Evolutionary conservation across 2,113 vertebrate species (phyloP).

Genomic region (Conger conger): DNA sequence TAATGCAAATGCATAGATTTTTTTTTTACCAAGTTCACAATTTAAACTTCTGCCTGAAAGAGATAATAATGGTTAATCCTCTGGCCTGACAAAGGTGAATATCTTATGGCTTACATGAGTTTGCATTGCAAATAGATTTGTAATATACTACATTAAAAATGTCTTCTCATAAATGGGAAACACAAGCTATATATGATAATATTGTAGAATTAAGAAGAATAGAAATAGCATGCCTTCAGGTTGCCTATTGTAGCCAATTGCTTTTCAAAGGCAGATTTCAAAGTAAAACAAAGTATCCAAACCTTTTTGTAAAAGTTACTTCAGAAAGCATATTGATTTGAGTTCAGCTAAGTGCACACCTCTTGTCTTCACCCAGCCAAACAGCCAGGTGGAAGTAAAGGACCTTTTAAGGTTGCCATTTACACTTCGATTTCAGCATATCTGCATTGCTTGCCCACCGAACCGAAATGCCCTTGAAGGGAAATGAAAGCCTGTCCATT

Average conservation of each 20-base stretch:
- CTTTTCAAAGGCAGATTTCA: neutral
- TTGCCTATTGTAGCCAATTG: neutral
- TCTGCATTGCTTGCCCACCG: neutral
- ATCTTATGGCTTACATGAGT: neutral
- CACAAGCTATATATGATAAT: neutral
- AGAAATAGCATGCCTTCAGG: neutral
- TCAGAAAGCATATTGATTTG: neutral
- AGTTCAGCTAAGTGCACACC: neutral
- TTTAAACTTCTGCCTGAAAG: neutral
- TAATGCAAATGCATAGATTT: neutral
- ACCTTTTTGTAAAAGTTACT: neutral
- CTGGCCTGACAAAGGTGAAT: neutral
- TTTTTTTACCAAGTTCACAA: neutral
- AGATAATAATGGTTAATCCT: neutral
- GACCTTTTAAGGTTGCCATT: neutral
- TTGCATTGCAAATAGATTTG: neutral
- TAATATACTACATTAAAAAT: neutral
- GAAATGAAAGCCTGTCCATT: conserved; percentile 2
- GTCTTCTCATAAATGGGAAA: neutral
- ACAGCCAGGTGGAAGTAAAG: neutral
- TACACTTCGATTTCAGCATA: neutral
- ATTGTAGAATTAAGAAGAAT: neutral
- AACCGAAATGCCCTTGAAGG: neutral
- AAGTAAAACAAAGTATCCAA: neutral
- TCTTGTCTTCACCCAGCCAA: neutral